Conservation (phyloP, 1,140 invertebrate genomes). For the Drosophila kanapiae region DNA sequence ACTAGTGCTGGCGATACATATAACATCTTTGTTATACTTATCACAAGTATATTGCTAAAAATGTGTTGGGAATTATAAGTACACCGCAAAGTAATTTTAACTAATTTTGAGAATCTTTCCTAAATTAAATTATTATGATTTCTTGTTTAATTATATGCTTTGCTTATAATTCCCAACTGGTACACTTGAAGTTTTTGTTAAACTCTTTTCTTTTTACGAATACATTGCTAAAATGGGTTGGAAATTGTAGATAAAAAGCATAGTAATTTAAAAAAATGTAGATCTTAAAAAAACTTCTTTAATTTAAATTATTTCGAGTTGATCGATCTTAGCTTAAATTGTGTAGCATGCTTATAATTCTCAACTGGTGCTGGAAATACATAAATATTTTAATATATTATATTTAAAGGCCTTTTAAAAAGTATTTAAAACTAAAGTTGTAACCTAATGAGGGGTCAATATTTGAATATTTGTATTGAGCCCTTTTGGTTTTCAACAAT, state of each 20-base stretch:
- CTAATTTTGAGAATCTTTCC: too few relatives aligned
- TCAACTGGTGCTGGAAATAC: not conserved
- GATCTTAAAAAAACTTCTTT: not conserved
- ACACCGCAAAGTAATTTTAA: too few relatives aligned
- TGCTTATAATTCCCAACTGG: too few relatives aligned
- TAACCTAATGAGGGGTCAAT: not conserved
- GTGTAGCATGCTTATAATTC: not conserved
- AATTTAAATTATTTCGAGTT: not conserved
- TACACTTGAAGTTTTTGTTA: too few relatives aligned
- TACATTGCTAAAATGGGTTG: not conserved
- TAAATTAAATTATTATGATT: too few relatives aligned
- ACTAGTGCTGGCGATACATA: not conserved
- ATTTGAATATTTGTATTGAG: not conserved
- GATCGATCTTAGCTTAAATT: not conserved
- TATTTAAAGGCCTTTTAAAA: not conserved
- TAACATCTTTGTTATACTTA: too few relatives aligned
- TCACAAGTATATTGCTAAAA: too few relatives aligned
- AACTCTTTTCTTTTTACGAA: not conserved
- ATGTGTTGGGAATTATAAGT: not conserved
- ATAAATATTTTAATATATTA: too few relatives aligned
- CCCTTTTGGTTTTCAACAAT: constrained; percentile 3
- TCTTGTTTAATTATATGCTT: too few relatives aligned
- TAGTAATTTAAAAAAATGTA: not conserved
- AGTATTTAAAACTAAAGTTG: too few relatives aligned
- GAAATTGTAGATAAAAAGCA: not conserved